Conservation (phyloP, 2,797 vertebrate genomes). For the Melanotaenia parkinsoni region DNA sequence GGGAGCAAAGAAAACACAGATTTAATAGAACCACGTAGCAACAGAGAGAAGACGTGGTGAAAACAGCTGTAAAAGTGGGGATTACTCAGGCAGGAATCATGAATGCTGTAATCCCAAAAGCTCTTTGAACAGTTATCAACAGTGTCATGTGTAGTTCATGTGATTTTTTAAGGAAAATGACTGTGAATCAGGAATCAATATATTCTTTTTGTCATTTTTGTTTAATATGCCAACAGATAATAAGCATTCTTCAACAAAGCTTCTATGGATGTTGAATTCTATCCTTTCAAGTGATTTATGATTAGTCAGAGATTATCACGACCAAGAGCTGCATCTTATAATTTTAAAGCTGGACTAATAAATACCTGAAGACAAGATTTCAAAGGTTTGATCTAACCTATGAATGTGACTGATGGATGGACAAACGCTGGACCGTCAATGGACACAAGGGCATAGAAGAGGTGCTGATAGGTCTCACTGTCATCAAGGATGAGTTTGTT, state of each 20-base stretch:
- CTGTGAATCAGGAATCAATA: too few relatives aligned
- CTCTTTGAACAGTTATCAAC: not conserved
- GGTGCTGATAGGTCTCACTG: not conserved
- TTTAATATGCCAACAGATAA: too few relatives aligned
- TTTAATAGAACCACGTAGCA: not conserved
- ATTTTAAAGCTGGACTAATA: not conserved
- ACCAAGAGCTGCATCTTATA: not conserved
- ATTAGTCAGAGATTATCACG: not conserved
- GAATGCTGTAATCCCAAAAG: not conserved
- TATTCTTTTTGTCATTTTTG: too few relatives aligned
- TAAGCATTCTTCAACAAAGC: too few relatives aligned
- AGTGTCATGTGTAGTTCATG: not conserved
- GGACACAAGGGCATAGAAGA: not conserved
- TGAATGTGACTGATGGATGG: not conserved
- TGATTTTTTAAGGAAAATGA: not conserved
- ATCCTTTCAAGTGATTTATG: too few relatives aligned
- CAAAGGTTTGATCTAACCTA: not conserved
- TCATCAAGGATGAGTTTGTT: not conserved
- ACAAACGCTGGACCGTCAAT: not conserved
- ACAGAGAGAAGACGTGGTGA: not conserved
- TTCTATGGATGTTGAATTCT: too few relatives aligned
- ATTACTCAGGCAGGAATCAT: not conserved
- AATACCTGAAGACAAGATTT: not conserved
- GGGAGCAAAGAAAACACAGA: conserved; percentile 9
- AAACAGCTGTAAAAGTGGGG: not conserved